Percentiles rank a stretch among this genome's conserved stretches.
These are phyloP conservation scores for Phorcus lineatus DNA, from an alignment of 2,888 invertebrate species.

Conservation along the genomic window DNA sequence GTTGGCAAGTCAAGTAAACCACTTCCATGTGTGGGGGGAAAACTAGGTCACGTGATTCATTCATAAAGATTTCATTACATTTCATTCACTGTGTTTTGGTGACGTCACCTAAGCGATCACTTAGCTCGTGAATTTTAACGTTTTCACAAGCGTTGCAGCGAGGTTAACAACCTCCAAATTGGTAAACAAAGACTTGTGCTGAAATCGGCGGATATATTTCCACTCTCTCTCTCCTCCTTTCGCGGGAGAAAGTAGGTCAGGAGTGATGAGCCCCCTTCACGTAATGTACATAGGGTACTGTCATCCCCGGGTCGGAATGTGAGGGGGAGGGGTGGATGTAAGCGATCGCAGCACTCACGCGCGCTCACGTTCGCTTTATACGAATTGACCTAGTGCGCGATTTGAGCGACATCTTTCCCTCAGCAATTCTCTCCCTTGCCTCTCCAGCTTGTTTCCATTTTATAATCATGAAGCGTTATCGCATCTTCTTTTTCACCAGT, in stretches of 20 bases:
- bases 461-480: no score
- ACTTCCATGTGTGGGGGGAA: conserved; percentile 1
- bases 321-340: no score
- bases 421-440: no score
- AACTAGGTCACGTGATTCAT: conserved; percentile 12
- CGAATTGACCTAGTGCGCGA: no score
- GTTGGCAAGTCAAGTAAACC: not conserved
- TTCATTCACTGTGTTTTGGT: not conserved
- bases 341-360: no score
- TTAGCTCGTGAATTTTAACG: not conserved
- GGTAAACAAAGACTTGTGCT: not conserved
- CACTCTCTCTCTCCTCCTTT: not conserved
- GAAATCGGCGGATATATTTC: not conserved
- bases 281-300: not conserved
- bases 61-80: conserved; percentile 13
- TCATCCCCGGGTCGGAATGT: no score
- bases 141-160: not conserved
- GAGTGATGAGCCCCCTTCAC: not conserved
- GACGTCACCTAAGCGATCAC: not conserved
- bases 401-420: no score
- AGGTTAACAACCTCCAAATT: conserved; percentile 6
- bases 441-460: no score
- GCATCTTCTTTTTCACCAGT: no score
- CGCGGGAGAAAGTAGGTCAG: not conserved
- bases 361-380: no score